phyloP scores from a whole-genome alignment of 2,797 vertebrate species.

The Falco berigora region DNA sequence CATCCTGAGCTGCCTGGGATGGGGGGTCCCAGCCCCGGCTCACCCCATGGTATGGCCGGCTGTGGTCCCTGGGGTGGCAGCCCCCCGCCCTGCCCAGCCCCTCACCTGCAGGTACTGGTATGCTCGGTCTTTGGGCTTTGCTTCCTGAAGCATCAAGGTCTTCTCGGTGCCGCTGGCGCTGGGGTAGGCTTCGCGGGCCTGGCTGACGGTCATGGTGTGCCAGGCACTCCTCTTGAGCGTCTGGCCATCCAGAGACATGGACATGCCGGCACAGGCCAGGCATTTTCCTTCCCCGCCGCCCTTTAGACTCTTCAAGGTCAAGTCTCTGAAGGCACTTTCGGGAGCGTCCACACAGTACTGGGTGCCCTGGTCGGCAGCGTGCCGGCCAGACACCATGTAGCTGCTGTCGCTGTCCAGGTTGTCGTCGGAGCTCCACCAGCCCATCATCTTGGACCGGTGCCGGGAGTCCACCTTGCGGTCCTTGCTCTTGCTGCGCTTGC shows the following conservation, averaged over 20 bases:
- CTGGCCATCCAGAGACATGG: slow-evolving; percentile 87
- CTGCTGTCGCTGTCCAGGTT: slow-evolving; percentile 98
- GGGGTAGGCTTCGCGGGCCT: slow-evolving; percentile 93
- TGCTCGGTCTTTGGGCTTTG: slow-evolving; percentile 86
- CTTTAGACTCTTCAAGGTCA: slow-evolving; percentile 90
- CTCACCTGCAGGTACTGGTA: slow-evolving; percentile 97
- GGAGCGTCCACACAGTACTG: slow-evolving; percentile 86
- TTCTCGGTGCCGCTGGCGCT: slow-evolving; percentile 83
- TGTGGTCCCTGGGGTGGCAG: accelerated
- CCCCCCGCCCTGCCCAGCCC: neutral
- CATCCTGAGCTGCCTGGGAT: neutral
- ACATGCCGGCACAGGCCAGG: slow-evolving; percentile 92
- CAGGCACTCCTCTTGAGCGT: slow-evolving; percentile 95
- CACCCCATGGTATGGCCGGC: accelerated
- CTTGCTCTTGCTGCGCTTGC: slow-evolving; percentile 81
- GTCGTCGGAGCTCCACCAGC: slow-evolving; percentile 99
- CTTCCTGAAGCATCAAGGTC: slow-evolving; percentile 88
- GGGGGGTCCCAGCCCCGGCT: neutral
- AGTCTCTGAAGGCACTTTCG: slow-evolving; percentile 94
- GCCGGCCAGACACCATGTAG: slow-evolving; percentile 82
- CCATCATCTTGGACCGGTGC: slow-evolving; percentile 83
- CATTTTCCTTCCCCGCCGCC: slow-evolving; percentile 88
- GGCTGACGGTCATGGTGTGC: slow-evolving; percentile 98
- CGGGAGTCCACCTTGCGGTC: slow-evolving; percentile 79
- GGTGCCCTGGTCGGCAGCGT: slow-evolving; percentile 72